Base-by-base conservation (phyloP, 1,140 invertebrate species). In the Ditylenchus dipsaci region DNA sequence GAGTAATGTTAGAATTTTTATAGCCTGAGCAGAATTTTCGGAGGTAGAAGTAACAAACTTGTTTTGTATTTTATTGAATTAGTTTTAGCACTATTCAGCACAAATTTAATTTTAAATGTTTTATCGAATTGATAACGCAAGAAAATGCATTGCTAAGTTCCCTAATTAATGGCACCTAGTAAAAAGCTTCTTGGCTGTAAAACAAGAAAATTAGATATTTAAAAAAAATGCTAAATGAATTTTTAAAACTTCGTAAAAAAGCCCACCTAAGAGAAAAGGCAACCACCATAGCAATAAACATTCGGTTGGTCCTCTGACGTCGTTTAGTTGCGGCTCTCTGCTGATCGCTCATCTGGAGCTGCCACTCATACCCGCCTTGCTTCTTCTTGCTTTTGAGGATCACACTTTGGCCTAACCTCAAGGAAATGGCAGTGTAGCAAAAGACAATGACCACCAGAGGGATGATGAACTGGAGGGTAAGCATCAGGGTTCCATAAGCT, bases 221-320 rank as follows among this genome's bases (percentile, higher is more conserved):
- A 38, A 38, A 38, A 11, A 38, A 38, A 11, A 5, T 38, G 33
- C 3, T 38, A 38, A 38, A 38, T 5, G 33, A 38, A n/a, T n/a
- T n/a, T n/a, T n/a, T n/a, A n/a, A n/a, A n/a, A n/a, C 11, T 45
- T n/a, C 43, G 43, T 58, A 11, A 11, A 65, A 65, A n/a, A 1
- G 56, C 57, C 17, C 63, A 65, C 63, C 63, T 65, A 29, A 38
- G 7, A 15, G 69, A 71, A 38, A 71, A 71, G 1, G 69, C 69
- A 27, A 71, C 61, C 21, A 67, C 69, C 79, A 81, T 81, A n/a
- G 68, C 79, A 57, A 81, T 82, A 29, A 82, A 72, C 80, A 82
- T 82, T 23, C 80, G 67, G 69, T 82, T 82, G 7, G 80, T 83
- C 17, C 80, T 43, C 65, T 83, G 81, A 42, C 79, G 62, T 47